Percentiles rank a stretch among this genome's conserved stretches.
Evolutionary conservation across 53 echinoderm and acorn worm genomes (phyloP).

Genomic region (Echinarachnius parma): DNA sequence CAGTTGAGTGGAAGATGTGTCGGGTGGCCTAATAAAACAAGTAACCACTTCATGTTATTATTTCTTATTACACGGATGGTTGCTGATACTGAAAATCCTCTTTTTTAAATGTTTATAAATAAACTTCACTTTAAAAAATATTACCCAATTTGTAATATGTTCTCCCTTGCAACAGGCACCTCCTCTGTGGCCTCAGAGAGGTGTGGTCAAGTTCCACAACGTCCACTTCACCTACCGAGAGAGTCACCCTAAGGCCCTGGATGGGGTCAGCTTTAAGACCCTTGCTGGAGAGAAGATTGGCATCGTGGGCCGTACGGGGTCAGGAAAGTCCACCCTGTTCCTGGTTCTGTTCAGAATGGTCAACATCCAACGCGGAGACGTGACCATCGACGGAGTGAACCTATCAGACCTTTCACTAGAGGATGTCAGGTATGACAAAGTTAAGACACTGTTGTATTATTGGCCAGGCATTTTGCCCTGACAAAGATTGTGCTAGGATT

Average conservation of each 20-base stretch:
- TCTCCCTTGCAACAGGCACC: constrained; percentile 52
- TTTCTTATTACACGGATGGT: background rate
- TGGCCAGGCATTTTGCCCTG: too few species aligned
- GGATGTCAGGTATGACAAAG: constrained; percentile 85
- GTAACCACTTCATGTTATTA: too few species aligned
- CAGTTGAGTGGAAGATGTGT: too few species aligned
- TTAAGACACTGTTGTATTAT: too few species aligned
- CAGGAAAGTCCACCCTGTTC: constrained; percentile 93
- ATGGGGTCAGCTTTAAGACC: constrained; percentile 75
- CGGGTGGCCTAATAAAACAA: too few species aligned
- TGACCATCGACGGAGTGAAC: constrained; percentile 77
- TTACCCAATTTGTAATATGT: too few species aligned
- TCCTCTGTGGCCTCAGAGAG: constrained; percentile 65
- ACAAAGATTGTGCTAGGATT: too few species aligned
- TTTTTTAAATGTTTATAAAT: background rate
- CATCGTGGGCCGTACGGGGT: constrained; percentile 93
- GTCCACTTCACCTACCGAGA: constrained; percentile 79
- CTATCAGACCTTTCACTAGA: constrained; percentile 65
- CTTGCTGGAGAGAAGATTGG: constrained; percentile 89
- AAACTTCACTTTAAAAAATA: too few species aligned
- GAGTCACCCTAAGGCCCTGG: constrained; percentile 83
- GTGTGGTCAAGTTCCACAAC: constrained; percentile 62
- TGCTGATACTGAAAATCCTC: background rate
- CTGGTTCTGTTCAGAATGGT: constrained; percentile 92
- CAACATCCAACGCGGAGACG: constrained; percentile 66